Evolutionary conservation across 2,797 vertebrate genomes (phyloP), one percentile per base, ranked within the genome.

Genomic region (Mastacembelus armatus): DNA sequence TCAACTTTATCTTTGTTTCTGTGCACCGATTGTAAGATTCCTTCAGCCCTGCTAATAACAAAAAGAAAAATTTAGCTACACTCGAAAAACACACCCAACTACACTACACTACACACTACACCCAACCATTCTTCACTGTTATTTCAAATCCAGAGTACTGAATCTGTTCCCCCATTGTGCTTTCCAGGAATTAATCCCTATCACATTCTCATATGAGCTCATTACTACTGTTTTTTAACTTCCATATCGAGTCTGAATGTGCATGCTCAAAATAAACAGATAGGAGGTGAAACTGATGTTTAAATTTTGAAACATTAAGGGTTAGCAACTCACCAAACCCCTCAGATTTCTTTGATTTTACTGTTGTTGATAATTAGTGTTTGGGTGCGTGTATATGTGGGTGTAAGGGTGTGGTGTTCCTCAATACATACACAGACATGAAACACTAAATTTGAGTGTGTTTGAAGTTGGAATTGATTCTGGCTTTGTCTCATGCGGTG

Each of bases 271-370:
- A 50, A 21, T 35, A 16, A 64, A 50, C 6, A 40, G n/a, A 33
- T 18, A 4, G 5, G 6, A 56, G 36, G 42, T 36, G 51, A 16
- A 26, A 52, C 35, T 38, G 29, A 48, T 8, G 21, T 5, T 43
- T 83, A 50, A 60, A 86, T n/a, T n/a, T n/a, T n/a, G n/a, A n/a
- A n/a, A n/a, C n/a, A n/a, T n/a, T n/a, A n/a, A 21, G 19, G 2
- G 26, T 21, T 33, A 10, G 16, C 32, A 67, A 18, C 29, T 45
- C 24, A 26, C 55, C 32, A 59, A 45, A 71, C 39, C 2, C 32
- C 29, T 29, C 10, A 33, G 16, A 2, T 84, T 48, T 62, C 24
- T 79, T 81, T 82, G 87, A 86, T 81, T 93, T 89, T 88, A 66
- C 72, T 74, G 38, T 42, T 61, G 56, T 56, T 32, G 61, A 55